A percentile compares a stretch with the other conserved stretches of the same genome.
These are phyloP conservation scores for Hippocampus mohnikei DNA, from an alignment of 2,113 vertebrate genomes.

Conservation along the genomic window DNA sequence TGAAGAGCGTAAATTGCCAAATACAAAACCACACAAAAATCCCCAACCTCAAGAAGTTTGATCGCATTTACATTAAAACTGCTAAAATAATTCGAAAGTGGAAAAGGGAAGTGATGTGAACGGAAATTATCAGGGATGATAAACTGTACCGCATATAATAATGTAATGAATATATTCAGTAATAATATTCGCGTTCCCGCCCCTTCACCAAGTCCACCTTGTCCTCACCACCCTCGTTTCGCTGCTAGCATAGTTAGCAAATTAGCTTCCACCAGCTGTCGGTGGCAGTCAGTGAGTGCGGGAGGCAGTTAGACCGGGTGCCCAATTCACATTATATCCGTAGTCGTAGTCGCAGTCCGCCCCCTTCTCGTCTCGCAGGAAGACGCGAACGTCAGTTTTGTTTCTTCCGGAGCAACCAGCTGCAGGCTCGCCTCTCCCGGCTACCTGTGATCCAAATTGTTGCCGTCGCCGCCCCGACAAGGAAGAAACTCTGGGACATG, in stretches of 20 bases:
- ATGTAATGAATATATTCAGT: too few species aligned
- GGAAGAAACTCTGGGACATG: conserved; percentile 75
- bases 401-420: conserved; percentile 17
- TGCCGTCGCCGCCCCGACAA: conserved; percentile 40
- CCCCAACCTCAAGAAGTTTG: too few species aligned
- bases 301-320: too few species aligned
- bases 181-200: background rate
- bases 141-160: too few species aligned
- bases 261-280: conserved; percentile 59
- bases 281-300: conserved; percentile 42
- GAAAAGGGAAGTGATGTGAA: too few species aligned
- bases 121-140: too few species aligned
- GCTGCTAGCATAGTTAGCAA: conserved; percentile 45
- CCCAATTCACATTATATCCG: conserved; percentile 5
- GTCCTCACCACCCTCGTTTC: conserved; percentile 1
- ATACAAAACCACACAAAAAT: too few species aligned
- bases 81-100: too few species aligned
- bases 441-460: conserved; percentile 10
- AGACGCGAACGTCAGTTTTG: conserved; percentile 18
- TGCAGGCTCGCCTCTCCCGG: conserved; percentile 21
- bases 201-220: background rate
- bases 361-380: conserved; percentile 6
- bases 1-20: too few species aligned
- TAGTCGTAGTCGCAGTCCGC: conserved; percentile 11
- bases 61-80: too few species aligned